Base-by-base conservation (phyloP, 1,140 invertebrate species). In the Nomia melanderi region DNA sequence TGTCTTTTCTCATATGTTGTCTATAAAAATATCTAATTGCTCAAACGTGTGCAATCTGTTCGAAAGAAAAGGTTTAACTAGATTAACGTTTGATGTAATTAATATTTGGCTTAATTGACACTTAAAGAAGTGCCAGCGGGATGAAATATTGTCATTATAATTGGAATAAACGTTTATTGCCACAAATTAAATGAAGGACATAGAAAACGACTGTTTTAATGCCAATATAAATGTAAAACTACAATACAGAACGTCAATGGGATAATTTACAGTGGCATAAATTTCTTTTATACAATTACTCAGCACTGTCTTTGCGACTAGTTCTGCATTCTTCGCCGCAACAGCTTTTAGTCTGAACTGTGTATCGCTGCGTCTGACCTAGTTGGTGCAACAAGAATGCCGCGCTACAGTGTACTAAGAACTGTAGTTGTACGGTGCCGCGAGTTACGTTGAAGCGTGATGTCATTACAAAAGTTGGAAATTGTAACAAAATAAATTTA, bases 401-500 rank as follows among this genome's bases (percentile, higher is more conserved):
- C 44, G 20, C 17, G 4, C 5, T n/a, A 7, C 5, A 5, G 44
- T 36, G n/a, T n/a, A n/a, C n/a, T n/a, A n/a, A n/a, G n/a, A 36
- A 8, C 33, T 36, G 33, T 5, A 36, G 33, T 36, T 36, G 33
- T 8, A n/a, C 6, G n/a, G 47, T 50, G 17, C 47, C 47, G 47
- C 0, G 47, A 50, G 47, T 8, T 17, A 6, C 47, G 41, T 14
- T n/a, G 47, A 50, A 20, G 5, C 20, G n/a, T n/a, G n/a, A n/a
- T 50, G 47, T 50, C 47, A 50, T 50, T 50, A n/a, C n/a, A 2
- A 17, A 50, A 50, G 20, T n/a, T 50, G 47, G 5, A n/a, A 50
- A n/a, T 50, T 50, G 47, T 50, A 50, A 50, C 41, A 41, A 72
- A 63, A 50, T 36, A 63, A 72, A 50, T 27, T 72, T 36, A 33